Evolutionary conservation across 2,888 invertebrate species (phyloP).

Genomic region (Cephus nigrinus): DNA sequence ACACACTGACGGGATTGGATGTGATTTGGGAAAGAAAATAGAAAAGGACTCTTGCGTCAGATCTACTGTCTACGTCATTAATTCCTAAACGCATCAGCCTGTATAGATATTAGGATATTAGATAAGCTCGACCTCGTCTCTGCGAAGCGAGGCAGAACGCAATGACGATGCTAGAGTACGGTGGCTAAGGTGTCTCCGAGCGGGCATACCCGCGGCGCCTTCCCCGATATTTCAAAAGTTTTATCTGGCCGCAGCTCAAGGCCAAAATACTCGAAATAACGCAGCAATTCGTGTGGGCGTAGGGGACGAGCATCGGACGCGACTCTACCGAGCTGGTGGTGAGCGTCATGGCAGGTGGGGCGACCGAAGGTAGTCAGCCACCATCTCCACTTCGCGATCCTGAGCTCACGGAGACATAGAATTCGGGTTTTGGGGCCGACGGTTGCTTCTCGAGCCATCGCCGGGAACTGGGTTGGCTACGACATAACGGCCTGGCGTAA

Average conservation of each 20-base stretch:
- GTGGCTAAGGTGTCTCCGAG: slow-evolving; percentile 11
- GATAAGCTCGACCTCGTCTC: background rate
- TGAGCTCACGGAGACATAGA: background rate
- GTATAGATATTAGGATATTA: background rate
- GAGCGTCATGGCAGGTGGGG: slow-evolving; percentile 46
- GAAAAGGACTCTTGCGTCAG: background rate
- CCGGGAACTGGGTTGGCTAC: background rate
- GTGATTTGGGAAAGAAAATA: background rate
- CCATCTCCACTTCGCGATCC: slow-evolving; percentile 17
- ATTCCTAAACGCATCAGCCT: background rate
- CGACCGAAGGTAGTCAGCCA: slow-evolving; percentile 27
- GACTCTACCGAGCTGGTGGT: slow-evolving; percentile 26
- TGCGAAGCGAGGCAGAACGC: background rate
- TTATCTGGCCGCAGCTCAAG: slow-evolving; percentile 60
- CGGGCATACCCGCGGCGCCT: slow-evolving; percentile 33
- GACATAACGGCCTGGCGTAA: background rate
- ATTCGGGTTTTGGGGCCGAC: background rate
- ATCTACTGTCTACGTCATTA: background rate
- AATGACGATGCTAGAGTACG: background rate
- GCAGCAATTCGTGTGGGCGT: slow-evolving; percentile 58
- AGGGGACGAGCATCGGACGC: slow-evolving; percentile 25
- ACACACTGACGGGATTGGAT: background rate
- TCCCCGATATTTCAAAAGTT: slow-evolving; percentile 58
- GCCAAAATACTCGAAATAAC: slow-evolving; percentile 60
- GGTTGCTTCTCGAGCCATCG: background rate